A percentile compares a stretch with the other conserved stretches of the same genome.
phyloP scores from a whole-genome alignment of 2,888 invertebrate genomes.

The Hartigia nigra region DNA sequence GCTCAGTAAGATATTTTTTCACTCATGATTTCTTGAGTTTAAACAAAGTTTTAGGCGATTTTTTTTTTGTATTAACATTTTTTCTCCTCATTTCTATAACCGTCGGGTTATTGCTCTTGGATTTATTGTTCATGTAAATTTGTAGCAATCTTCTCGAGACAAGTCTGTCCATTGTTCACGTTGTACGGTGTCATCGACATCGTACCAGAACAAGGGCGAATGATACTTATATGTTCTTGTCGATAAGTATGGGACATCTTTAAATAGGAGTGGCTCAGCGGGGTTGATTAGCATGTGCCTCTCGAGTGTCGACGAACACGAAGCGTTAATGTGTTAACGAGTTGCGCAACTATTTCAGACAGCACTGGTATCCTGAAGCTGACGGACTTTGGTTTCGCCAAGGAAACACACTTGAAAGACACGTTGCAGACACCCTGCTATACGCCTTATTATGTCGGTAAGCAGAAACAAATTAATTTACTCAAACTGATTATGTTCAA shows the following conservation, averaged over 20 bases:
- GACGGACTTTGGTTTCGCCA: slow-evolving; percentile 99
- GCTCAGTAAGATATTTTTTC: not conserved
- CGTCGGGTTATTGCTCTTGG: not conserved
- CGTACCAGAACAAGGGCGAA: not conserved
- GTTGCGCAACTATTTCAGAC: slow-evolving; percentile 50
- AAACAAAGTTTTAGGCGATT: not conserved
- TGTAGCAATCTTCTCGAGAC: not conserved
- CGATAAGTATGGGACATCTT: slow-evolving; percentile 29
- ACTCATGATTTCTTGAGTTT: not conserved
- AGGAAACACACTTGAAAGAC: slow-evolving; percentile 88
- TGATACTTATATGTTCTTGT: not conserved
- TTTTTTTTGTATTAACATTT: too few species aligned
- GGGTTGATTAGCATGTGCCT: slow-evolving; percentile 15
- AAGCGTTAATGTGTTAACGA: slow-evolving; percentile 30
- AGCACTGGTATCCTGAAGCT: slow-evolving; percentile 88
- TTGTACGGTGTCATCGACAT: not conserved
- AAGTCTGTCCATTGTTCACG: not conserved
- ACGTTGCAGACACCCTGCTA: slow-evolving; percentile 98
- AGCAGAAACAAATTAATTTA: slow-evolving; percentile 49
- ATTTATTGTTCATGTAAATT: not conserved
- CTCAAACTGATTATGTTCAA: not conserved
- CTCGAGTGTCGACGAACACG: slow-evolving; percentile 14
- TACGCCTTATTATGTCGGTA: slow-evolving; percentile 98
- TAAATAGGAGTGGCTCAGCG: slow-evolving; percentile 34
- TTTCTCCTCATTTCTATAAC: not conserved